Evolutionary conservation across 2,797 vertebrate species (phyloP).

Genomic region (Sebastes trivittatus): DNA sequence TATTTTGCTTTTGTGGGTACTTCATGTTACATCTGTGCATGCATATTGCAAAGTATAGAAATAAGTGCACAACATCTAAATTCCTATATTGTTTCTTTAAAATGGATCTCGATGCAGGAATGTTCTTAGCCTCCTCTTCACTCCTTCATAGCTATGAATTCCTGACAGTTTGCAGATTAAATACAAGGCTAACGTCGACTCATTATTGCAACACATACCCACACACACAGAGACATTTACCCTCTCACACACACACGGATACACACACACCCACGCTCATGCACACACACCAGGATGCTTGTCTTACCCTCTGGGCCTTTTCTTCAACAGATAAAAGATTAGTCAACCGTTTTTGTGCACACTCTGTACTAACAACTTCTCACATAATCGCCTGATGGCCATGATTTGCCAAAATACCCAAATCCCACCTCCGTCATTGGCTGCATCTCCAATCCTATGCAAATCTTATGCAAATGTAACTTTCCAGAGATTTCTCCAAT

Average conservation of each 20-base stretch:
- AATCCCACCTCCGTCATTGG: constrained; percentile 60
- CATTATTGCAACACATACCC: not conserved
- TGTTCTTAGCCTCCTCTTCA: not conserved
- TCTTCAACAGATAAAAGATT: constrained; percentile 56
- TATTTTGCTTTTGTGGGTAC: not conserved
- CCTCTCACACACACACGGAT: not conserved
- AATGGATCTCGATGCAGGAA: not conserved
- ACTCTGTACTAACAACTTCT: constrained; percentile 38
- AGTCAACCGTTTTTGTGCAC: constrained; percentile 54
- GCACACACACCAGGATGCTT: constrained; percentile 12
- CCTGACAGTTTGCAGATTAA: not conserved
- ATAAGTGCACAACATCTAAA: no score
- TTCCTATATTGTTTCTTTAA: no score
- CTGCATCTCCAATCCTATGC: constrained; percentile 26
- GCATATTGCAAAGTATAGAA: not conserved
- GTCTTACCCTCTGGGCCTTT: constrained; percentile 19
- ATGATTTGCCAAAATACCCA: constrained; percentile 63
- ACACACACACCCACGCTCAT: not conserved
- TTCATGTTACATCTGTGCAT: not conserved
- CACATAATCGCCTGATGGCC: constrained; percentile 35
- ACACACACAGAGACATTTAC: not conserved
- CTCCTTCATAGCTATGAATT: not conserved
- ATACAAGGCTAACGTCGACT: not conserved
- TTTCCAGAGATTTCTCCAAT: constrained; percentile 52
- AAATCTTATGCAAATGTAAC: constrained; percentile 66